Conservation (phyloP, 2,888 invertebrate genomes). For the Cynaeus angustus region DNA sequence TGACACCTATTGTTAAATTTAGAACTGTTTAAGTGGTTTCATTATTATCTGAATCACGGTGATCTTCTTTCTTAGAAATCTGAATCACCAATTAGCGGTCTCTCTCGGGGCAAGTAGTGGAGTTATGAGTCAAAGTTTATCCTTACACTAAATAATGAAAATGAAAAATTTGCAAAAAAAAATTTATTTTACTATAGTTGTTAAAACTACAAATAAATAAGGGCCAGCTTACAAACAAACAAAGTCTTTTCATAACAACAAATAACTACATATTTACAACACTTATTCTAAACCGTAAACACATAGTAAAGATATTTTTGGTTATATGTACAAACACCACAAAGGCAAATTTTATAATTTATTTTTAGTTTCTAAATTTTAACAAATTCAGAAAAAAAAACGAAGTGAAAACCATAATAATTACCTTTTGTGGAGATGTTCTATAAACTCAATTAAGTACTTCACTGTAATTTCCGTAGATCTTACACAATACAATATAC, state of each 20-base stretch:
- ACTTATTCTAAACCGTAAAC: constrained; percentile 26
- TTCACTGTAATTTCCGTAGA: no score
- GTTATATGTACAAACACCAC: neutral
- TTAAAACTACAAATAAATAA: constrained; percentile 29
- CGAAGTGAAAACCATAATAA: neutral
- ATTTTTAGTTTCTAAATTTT: neutral
- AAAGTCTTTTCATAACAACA: constrained; percentile 9
- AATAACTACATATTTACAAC: constrained; percentile 25
- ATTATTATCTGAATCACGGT: no score
- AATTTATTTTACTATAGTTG: constrained; percentile 14
- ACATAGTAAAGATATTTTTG: constrained; percentile 4
- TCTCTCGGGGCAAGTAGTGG: no score
- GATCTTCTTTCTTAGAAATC: no score
- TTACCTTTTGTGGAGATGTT: neutral
- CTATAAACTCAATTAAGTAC: no score
- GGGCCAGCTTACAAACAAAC: constrained; percentile 25
- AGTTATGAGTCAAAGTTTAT: no score
- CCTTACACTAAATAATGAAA: no score
- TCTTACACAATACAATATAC: no score
- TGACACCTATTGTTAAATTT: no score
- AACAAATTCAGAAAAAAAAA: neutral
- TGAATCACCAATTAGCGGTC: no score
- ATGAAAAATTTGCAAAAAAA: neutral
- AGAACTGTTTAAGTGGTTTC: no score
- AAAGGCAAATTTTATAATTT: neutral